Percentiles rank a stretch among this genome's conserved stretches.
These are phyloP conservation scores for Drosophila pandora DNA, from an alignment of 1,140 invertebrate genomes.

Conservation along the genomic window DNA sequence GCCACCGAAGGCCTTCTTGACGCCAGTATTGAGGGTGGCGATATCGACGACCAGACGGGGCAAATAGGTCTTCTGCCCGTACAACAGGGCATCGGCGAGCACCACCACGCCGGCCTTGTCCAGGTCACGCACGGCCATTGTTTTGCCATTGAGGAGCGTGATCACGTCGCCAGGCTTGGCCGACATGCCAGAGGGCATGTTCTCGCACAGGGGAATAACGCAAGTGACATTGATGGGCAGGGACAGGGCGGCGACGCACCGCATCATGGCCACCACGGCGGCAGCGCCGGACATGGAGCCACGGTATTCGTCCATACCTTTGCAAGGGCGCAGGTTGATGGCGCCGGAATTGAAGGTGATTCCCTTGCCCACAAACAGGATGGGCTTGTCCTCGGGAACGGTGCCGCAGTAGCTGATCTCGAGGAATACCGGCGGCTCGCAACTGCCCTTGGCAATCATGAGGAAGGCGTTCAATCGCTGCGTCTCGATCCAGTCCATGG, in stretches of 20 bases:
- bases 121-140: conserved; percentile 94
- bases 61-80: conserved; percentile 87
- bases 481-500: conserved; percentile 88
- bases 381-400: conserved; percentile 84
- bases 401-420: conserved; percentile 87
- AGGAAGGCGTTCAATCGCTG: conserved; percentile 91
- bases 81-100: conserved; percentile 93
- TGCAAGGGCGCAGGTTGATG: conserved; percentile 91
- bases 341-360: conserved; percentile 95
- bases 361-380: conserved; percentile 92
- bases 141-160: conserved; percentile 92
- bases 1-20: conserved; percentile 87
- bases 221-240: conserved; percentile 90
- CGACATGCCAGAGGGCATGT: conserved; percentile 92
- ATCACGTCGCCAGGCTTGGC: conserved; percentile 95
- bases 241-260: conserved; percentile 88
- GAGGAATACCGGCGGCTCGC: conserved; percentile 90
- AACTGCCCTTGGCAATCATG: conserved; percentile 90
- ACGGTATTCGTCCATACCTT: conserved; percentile 92
- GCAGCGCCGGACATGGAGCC: conserved; percentile 97
- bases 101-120: conserved; percentile 95
- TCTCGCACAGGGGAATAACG: conserved; percentile 92
- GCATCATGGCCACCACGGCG: conserved; percentile 89
- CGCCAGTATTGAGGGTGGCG: conserved; percentile 87
- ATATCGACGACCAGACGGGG: conserved; percentile 89